phyloP scores from a whole-genome alignment of 2,113 vertebrate genomes.

The Panurus biarmicus region DNA sequence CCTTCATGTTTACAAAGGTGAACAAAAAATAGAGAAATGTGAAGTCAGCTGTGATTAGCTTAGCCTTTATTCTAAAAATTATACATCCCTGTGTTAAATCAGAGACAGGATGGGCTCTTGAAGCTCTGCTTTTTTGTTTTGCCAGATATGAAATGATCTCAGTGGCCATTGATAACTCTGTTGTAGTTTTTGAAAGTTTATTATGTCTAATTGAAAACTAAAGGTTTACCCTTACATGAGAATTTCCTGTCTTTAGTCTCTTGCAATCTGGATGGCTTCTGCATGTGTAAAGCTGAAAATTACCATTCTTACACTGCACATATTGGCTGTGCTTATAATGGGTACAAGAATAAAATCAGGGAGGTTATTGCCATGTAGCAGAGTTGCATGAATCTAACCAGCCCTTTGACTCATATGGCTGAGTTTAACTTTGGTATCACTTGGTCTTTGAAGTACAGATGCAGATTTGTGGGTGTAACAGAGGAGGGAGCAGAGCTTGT shows the following conservation, averaged over 20 bases:
- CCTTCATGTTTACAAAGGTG: constrained; percentile 29
- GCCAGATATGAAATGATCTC: background rate
- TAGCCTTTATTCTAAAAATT: constrained; percentile 41
- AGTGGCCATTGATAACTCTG: background rate
- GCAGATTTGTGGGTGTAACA: background rate
- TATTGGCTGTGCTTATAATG: background rate
- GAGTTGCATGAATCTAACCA: background rate
- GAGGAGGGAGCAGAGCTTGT: background rate
- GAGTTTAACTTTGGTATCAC: background rate
- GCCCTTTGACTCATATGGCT: background rate
- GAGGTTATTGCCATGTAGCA: background rate
- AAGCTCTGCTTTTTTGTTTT: constrained; percentile 8
- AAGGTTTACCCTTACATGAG: background rate
- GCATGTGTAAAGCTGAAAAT: background rate
- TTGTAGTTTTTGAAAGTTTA: background rate
- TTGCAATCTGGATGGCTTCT: background rate
- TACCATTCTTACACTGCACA: background rate
- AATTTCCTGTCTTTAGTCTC: background rate
- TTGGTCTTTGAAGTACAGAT: background rate
- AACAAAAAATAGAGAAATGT: constrained; percentile 24
- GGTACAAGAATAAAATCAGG: background rate
- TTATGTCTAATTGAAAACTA: background rate
- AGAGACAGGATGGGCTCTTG: background rate
- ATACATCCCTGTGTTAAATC: background rate
- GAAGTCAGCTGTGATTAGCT: constrained; percentile 16